A percentile compares a stretch with the other conserved stretches of the same genome.
Evolutionary conservation across 1,140 invertebrate genomes (phyloP).

Genomic region (Drosophila mayri): DNA sequence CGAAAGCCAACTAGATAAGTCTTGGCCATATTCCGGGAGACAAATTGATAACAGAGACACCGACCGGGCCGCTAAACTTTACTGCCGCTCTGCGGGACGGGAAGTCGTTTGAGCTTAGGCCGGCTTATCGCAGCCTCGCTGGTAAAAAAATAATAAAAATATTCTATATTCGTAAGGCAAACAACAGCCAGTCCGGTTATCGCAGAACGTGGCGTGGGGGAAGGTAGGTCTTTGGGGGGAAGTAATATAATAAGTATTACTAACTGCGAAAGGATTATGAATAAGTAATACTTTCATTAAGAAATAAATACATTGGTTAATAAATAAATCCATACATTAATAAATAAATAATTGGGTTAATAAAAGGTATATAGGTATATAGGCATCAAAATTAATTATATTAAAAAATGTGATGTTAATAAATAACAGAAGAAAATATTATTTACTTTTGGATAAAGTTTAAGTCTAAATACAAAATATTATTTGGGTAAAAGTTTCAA

Average conservation of each 20-base stretch:
- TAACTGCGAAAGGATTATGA: neutral
- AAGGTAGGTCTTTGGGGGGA: neutral
- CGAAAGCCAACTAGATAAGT: conserved; percentile 40
- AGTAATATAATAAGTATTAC: neutral
- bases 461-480: too few species aligned
- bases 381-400: too few species aligned
- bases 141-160: conserved; percentile 13
- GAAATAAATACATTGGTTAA: too few species aligned
- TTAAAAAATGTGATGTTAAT: too few species aligned
- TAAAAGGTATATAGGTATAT: too few species aligned
- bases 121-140: conserved; percentile 37
- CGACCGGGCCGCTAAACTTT: conserved; percentile 23
- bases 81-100: conserved; percentile 38
- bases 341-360: too few species aligned
- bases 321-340: too few species aligned
- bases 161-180: conserved; percentile 23
- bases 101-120: conserved; percentile 31
- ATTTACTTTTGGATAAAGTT: too few species aligned
- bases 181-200: conserved; percentile 13
- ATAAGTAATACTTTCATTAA: neutral
- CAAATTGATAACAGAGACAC: conserved; percentile 38
- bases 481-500: too few species aligned
- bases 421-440: too few species aligned
- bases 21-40: conserved; percentile 29
- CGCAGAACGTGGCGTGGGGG: neutral